Conservation (phyloP, 2,888 invertebrate genomes). For the Eupithecia inturbata region DNA sequence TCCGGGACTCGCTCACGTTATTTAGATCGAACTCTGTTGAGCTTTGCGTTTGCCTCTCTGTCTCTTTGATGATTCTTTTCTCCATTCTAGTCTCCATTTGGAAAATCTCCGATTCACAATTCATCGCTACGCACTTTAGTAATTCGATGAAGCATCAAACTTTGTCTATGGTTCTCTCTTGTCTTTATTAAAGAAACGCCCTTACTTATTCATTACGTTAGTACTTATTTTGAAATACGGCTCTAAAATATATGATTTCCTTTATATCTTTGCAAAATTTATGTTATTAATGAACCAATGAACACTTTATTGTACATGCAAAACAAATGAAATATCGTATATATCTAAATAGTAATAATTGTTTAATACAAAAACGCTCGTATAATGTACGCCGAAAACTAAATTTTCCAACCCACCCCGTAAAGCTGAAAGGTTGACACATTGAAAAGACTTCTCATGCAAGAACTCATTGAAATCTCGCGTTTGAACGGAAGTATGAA, state of each 20-base stretch:
- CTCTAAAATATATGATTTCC: background rate
- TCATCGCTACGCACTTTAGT: background rate
- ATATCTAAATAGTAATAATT: too few relatives aligned
- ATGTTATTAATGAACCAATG: too few relatives aligned
- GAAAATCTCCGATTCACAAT: background rate
- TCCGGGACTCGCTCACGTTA: slow-evolving; percentile 44
- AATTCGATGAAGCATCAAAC: background rate
- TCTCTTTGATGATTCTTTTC: background rate
- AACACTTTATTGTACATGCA: too few relatives aligned
- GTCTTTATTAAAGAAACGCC: background rate
- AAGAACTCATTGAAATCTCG: slow-evolving; percentile 53
- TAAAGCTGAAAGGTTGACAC: slow-evolving; percentile 31
- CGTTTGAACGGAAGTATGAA: slow-evolving; percentile 70
- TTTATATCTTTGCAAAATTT: background rate
- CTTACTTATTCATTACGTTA: background rate
- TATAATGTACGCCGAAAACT: slow-evolving; percentile 4
- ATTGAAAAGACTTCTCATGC: slow-evolving; percentile 36
- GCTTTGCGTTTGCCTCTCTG: slow-evolving; percentile 8
- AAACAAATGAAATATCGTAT: too few relatives aligned
- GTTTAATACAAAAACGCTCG: background rate
- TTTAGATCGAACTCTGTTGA: slow-evolving; percentile 2
- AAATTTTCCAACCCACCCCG: slow-evolving; percentile 19
- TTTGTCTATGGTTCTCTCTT: background rate
- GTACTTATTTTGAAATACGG: too few relatives aligned
- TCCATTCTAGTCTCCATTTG: background rate